Base-by-base conservation (phyloP, 1,140 invertebrate genomes). In the Acromyrmex echinatior region DNA sequence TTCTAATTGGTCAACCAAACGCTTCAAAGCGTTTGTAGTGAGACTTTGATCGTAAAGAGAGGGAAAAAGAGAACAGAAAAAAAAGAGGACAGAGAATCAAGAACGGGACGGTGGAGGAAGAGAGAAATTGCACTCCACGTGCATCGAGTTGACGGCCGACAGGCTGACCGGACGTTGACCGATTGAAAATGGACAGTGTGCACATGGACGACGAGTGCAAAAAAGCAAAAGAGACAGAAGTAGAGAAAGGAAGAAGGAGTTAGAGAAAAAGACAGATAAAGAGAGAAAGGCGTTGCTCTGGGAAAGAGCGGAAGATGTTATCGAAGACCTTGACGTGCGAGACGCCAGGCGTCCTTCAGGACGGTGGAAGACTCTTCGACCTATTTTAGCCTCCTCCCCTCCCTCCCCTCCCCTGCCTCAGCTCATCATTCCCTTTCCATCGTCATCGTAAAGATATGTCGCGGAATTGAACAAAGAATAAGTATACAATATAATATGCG, bases 131-230 rank as follows among this genome's bases (percentile, higher is more conserved):
- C 14, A 7, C 45, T 80, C n/a, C 78, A 73, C 79, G 65, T 81
- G 79, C 51, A 56, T 49, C 51, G 16, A 81, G 66, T 81, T 81
- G 79, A 28, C 65, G 65, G 49, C 28, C 78, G 49, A 28, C 31
- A 68, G 16, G 31, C 35, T 73, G 66, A 81, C 79, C 66, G 65
- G 79, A 81, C 79, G 6, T 81, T 81, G 79, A 81, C 79, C 79
- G 66, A 51, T 58, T 49, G 39, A 81, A 81, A 71, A 71, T 71
- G 3, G 0, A 58, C 78, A 56, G n/a, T 45, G 39, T 45, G 39
- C 6, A 16, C 31, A 31, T 56, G 78, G 62, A 80, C 49, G 45
- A 70, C 7, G 28, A 56, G 56, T 74, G 28, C n/a, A 74, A n/a
- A 74, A 18, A 31, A 45, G 7, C 9, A 14, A 66, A 45, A 63